Evolutionary conservation across 2,888 invertebrate genomes (phyloP), one percentile per base, ranked within the genome.

Genomic region (Heteropelma amictum): DNA sequence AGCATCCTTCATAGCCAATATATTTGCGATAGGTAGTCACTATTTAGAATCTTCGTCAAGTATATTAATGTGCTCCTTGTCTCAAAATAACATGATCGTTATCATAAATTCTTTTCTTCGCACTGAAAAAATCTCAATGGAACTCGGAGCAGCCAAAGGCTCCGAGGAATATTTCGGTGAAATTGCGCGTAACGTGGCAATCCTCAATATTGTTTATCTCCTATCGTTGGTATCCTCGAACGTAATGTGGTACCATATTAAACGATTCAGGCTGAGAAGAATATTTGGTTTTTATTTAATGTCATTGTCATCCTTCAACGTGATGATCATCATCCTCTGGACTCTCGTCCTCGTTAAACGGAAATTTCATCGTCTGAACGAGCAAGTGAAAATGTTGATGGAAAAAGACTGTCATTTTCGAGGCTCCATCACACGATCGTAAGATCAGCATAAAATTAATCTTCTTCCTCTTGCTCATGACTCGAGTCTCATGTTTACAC

Each of bases 321-420:
- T 19, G 10, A 5, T 30, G n/a, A 33, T 19, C n/a, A 5, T 69
- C 3, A 40, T 60, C 6, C 3, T 60, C 8, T 69, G 60, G 68
- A 42, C 23, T 28, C 28, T 58, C 19, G 0, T 17, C 4, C 6
- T 69, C 8, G 21, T 69, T 26, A 49, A 40, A 21, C 2, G 33
- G 14, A 69, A 51, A 40, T 60, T 69, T 69, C 21, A 12, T 23
- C 30, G 38, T 2, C 5, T 60, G 40, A 69, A 69, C 14, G 17
- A 51, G 17, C 40, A n/a, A 49, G 14, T 71, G 12, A 2, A 30
- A 10, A 40, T 17, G 7, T 28, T 42, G 17, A 26, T 53, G 21
- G 28, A n/a, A 14, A 56, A 45, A 1, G 7, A 45, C 56, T 2
- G 7, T 3, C 42, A 6, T 1, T 0, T 23, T n/a, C 12, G 5